Base-by-base conservation (phyloP, 2,797 vertebrate species). In the Macroramphosus scolopax region DNA sequence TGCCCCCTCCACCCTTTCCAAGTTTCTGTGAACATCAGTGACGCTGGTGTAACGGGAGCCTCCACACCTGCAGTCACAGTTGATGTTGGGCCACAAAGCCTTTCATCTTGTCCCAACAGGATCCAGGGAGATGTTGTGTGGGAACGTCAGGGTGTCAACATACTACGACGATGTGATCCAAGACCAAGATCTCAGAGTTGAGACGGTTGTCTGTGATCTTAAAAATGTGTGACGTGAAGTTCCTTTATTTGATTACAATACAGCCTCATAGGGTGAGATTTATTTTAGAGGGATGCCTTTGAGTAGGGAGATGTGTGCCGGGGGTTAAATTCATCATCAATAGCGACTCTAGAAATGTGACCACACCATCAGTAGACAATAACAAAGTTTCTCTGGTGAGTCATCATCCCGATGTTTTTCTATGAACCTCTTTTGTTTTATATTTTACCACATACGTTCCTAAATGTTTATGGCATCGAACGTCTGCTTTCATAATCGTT, bases 41-140 rank as follows among this genome's bases (percentile, higher is more conserved):
- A 77, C 76, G 64, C 72, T 50, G 65, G 51, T 80, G 80, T 65
- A 81, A 82, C 22, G 59, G 75, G 80, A 82, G 77, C 67, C 74
- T 73, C 57, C 72, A 76, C 82, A 84, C 76, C 82, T 84, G 82
- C 69, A 69, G 67, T 63, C 58, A 45, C 61, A 60, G 39, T 64
- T n/a, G 68, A 80, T 74, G 70, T 74, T 58, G 63, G 64, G 40
- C 59, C 67, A 35, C 63, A 47, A 8, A 70, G 68, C 59, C 71
- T 84, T 82, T 84, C 54, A 78, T 84, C 78, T 71, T 72, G 77
- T 80, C 79, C 73, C 68, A 63, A 78, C 82, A 78, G 64, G 77
- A 81, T 58, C 68, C 15, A 34, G 58, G 59, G 53, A 63, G 61
- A 55, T 46, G 68, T 63, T 58, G 51, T 29, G 36, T 25, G 22